Conservation (phyloP, 1,140 invertebrate species). For the Lanistes nyassanus region DNA sequence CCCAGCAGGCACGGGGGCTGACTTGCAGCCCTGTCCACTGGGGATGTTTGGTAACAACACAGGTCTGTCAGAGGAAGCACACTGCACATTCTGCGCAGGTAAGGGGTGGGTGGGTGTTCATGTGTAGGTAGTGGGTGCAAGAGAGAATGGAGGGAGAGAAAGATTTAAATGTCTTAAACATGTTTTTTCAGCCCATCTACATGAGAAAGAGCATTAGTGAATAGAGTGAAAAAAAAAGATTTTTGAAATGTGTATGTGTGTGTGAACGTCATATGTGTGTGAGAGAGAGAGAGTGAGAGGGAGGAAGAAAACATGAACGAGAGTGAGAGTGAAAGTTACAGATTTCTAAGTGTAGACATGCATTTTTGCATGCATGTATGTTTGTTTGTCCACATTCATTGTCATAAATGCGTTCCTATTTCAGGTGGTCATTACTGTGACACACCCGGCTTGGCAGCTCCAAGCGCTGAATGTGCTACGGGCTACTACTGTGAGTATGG, state of each 20-base stretch:
- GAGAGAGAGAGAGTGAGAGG: no score
- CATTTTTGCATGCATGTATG: background rate
- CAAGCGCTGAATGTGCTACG: conserved; percentile 52
- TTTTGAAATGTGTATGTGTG: no score
- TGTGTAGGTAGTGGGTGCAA: no score
- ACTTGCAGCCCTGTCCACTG: conserved; percentile 56
- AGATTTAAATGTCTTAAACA: no score
- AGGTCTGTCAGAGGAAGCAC: conserved; percentile 45
- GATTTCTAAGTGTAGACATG: background rate
- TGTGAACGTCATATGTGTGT: background rate
- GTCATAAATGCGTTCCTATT: no score
- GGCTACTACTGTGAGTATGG: conserved; percentile 63
- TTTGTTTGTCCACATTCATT: background rate
- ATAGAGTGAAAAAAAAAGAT: no score
- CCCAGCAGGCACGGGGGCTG: conserved; percentile 60
- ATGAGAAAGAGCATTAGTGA: no score
- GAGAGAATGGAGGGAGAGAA: no score
- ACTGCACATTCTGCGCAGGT: conserved; percentile 64
- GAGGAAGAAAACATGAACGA: no score
- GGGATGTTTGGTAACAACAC: conserved; percentile 61
- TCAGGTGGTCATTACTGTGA: conserved; percentile 54
- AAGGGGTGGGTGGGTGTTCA: conserved; percentile 7
- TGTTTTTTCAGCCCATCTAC: no score
- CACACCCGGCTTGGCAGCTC: conserved; percentile 51
- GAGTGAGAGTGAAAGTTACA: no score